Percentiles rank a stretch among this genome's conserved stretches.
phyloP scores from a whole-genome alignment of 1,140 invertebrate species.

The Frieseomelitta varia region DNA sequence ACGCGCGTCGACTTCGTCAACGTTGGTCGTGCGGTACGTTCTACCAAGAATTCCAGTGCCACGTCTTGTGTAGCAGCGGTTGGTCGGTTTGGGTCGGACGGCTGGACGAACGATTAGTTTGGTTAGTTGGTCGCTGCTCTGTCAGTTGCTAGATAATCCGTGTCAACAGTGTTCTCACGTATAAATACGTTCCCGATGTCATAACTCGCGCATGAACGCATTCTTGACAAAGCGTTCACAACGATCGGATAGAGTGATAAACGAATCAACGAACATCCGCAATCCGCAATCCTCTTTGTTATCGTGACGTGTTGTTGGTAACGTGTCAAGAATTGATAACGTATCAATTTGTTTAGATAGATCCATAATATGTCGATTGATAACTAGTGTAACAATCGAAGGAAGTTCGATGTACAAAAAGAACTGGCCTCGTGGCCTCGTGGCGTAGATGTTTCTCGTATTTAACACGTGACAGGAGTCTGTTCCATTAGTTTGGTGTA shows the following conservation, averaged over 20 bases:
- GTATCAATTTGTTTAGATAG: background rate
- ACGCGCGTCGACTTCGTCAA: constrained; percentile 56
- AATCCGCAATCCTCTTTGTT: background rate
- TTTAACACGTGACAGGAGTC: constrained; percentile 22
- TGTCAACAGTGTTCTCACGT: background rate
- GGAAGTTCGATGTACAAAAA: background rate
- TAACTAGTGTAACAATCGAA: background rate
- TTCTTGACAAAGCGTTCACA: constrained; percentile 11
- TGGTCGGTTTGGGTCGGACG: constrained; percentile 28
- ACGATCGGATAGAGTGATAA: constrained; percentile 17
- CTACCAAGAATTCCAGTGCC: constrained; percentile 59
- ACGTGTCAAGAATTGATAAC: background rate
- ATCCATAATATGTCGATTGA: background rate
- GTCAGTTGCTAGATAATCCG: background rate
- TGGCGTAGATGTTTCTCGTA: constrained; percentile 13
- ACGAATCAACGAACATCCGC: background rate
- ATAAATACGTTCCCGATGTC: background rate
- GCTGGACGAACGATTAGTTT: background rate
- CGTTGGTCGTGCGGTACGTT: constrained; percentile 46
- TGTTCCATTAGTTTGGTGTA: background rate
- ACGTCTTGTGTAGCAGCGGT: constrained; percentile 52
- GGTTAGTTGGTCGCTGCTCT: background rate
- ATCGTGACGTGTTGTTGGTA: background rate
- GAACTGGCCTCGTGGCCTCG: background rate
- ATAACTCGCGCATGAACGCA: constrained; percentile 8